A percentile compares a stretch with the other conserved stretches of the same genome.
phyloP scores from a whole-genome alignment of 2,888 invertebrate species.

The Drosophila picticornis region DNA sequence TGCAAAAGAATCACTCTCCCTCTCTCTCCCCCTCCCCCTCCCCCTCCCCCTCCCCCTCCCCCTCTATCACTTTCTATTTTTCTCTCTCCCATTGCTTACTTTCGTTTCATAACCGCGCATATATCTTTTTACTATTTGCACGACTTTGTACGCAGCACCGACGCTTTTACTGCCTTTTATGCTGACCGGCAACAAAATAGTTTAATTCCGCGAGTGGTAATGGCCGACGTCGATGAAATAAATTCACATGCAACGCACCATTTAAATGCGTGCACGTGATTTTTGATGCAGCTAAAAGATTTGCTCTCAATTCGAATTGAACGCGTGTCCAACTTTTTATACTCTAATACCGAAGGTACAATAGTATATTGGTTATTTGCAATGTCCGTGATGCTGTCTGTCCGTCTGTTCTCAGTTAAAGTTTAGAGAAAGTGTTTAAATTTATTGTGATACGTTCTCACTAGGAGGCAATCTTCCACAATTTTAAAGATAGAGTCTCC shows the following conservation, averaged over 20 bases:
- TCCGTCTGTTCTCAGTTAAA: not conserved
- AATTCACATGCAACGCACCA: constrained; percentile 42
- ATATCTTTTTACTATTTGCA: constrained; percentile 31
- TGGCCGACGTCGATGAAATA: constrained; percentile 30
- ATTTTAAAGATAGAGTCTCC: too few relatives aligned
- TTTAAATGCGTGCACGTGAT: constrained; percentile 67
- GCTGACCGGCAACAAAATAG: constrained; percentile 69
- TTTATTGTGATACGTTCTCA: not conserved
- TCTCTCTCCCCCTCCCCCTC: too few relatives aligned
- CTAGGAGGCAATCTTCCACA: not conserved
- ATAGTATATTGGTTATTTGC: not conserved
- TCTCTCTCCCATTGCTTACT: not conserved
- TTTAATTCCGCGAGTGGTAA: constrained; percentile 49
- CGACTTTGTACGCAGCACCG: constrained; percentile 62
- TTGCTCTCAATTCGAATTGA: constrained; percentile 22
- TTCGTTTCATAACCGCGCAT: constrained; percentile 37
- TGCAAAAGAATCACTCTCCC: not conserved
- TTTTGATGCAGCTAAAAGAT: constrained; percentile 51
- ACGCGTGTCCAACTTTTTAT: not conserved
- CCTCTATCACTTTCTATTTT: too few relatives aligned
- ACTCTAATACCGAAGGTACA: not conserved
- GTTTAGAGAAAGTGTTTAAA: too few relatives aligned
- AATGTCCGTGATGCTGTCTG: not conserved
- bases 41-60: too few relatives aligned
- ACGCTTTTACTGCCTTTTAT: constrained; percentile 61